phyloP scores from a whole-genome alignment of 2,888 invertebrate species.

The Aspidapion aeneum region DNA sequence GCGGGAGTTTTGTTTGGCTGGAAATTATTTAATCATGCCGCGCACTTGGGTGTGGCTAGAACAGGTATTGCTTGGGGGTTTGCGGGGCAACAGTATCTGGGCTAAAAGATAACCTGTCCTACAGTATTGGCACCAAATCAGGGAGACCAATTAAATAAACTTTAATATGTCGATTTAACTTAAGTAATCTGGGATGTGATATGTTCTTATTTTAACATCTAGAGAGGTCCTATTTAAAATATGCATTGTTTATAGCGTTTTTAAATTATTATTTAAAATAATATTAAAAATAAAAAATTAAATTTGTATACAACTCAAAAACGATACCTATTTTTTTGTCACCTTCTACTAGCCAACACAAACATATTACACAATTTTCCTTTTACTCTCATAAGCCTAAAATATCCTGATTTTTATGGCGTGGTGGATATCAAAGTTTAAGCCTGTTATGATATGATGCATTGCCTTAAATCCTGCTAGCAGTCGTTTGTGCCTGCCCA shows the following conservation, averaged over 20 bases:
- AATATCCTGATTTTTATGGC: conserved; percentile 69
- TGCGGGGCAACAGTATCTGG: conserved; percentile 69
- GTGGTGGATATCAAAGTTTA: conserved; percentile 74
- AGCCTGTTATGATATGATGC: conserved; percentile 74
- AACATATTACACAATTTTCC: background rate
- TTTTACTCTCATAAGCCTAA: background rate
- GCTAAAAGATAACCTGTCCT: conserved; percentile 66
- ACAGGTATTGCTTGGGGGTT: conserved; percentile 82
- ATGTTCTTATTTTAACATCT: background rate
- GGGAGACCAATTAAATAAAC: conserved; percentile 47
- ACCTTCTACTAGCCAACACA: background rate
- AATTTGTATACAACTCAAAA: no score
- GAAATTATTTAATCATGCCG: conserved; percentile 95
- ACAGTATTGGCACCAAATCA: conserved; percentile 64
- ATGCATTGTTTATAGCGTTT: no score
- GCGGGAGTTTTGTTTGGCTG: conserved; percentile 82
- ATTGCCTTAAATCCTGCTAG: conserved; percentile 81
- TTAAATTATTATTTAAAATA: no score
- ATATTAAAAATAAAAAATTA: no score
- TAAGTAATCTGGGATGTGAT: background rate
- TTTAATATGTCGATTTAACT: background rate
- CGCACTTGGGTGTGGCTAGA: conserved; percentile 93
- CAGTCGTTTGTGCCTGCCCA: conserved; percentile 75
- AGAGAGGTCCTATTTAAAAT: background rate
- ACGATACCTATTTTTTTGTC: background rate